Evolutionary conservation across 2,797 vertebrate genomes (phyloP), one percentile per base, ranked within the genome.

Genomic region (Cossypha heuglini): DNA sequence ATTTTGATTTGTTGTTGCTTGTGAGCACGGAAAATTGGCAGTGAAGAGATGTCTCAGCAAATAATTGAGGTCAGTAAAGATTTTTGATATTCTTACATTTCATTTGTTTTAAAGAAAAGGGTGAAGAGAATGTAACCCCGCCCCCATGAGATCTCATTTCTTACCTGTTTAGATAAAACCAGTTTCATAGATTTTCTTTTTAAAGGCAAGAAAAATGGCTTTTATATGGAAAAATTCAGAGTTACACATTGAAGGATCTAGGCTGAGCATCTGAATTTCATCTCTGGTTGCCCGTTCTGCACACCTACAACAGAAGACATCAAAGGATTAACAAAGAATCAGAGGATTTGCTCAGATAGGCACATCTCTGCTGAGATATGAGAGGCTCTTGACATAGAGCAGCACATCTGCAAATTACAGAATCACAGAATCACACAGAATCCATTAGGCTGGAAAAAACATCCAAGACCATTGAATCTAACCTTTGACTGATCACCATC

Each of bases 101-200:
- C 11, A 42, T 59, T 73, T 66, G 5, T 48, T 92, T 82, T 71
- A 77, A 79, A 82, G 63, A 68, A 72, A 58, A 52, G 3, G 5
- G 7, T 48, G 13, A 57, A 45, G 33, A 49, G 35, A 42, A 92
- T 31, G 13, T 43, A 91, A 78, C 4, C 9, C 2, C 0, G 0
- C 22, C 16, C 8, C 14, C 37, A 86, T 37, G 8, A 52, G 45
- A n/a, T 43, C 12, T 76, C 8, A 45, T 28, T 35, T 89, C 20
- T 85, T 48, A 82, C 19, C 24, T 73, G 2, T 69, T 66, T 48
- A 81, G 38, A 64, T 58, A 43, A 33, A 69, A 14, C 8, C 29
- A 52, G 19, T 59, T n/a, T 73, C 24, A 68, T 1, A 24, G 9
- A 16, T 51, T 31, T 48, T 80, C 38, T 58, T 73, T 79, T 51